Conservation (phyloP, 2,888 invertebrate species). For the Pachydiplax longipennis region DNA sequence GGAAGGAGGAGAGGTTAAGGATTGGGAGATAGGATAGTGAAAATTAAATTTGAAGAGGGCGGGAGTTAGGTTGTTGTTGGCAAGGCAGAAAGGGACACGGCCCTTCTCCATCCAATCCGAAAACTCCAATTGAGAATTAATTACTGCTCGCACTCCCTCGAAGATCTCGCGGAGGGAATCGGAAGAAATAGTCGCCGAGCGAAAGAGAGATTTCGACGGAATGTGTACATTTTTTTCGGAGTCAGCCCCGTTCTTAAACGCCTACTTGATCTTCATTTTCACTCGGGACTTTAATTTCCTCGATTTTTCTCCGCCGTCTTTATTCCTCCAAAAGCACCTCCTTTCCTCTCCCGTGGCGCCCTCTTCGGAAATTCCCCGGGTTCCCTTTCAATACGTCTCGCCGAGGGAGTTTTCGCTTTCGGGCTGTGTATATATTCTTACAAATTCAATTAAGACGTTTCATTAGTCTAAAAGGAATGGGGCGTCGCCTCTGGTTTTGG, state of each 20-base stretch:
- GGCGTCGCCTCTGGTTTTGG: neutral
- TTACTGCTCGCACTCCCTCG: neutral
- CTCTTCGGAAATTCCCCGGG: neutral
- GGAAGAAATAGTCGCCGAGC: too few relatives aligned
- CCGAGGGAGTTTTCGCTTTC: neutral
- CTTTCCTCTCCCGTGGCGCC: neutral
- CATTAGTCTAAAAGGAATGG: neutral
- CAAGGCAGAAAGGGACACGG: neutral
- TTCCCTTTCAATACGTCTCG: neutral
- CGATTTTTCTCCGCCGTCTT: neutral
- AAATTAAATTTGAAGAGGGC: neutral
- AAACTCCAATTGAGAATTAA: neutral
- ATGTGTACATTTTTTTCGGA: neutral
- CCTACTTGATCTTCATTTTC: neutral
- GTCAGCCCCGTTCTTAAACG: neutral
- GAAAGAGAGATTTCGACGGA: neutral
- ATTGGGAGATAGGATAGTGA: neutral
- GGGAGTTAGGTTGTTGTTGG: neutral
- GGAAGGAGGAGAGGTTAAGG: neutral
- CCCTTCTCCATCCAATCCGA: neutral
- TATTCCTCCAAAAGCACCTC: neutral
- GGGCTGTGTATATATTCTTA: neutral
- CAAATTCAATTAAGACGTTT: conserved; percentile 1
- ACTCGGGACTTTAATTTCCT: neutral
- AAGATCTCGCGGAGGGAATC: neutral